Conservation (phyloP, 1,140 invertebrate species). For the Cyphomyrmex costatus region DNA sequence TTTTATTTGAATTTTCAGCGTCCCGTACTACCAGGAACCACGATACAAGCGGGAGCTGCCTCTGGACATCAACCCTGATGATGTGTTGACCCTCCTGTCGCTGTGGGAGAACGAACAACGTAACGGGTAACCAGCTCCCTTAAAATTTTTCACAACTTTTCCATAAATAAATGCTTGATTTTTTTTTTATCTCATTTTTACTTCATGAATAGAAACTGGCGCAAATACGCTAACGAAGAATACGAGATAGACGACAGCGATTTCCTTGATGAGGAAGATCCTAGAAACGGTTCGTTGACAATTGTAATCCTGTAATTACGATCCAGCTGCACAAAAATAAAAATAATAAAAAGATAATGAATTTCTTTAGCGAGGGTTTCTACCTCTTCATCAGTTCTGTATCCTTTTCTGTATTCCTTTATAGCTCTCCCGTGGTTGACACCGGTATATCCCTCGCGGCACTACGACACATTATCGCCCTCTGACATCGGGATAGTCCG, state of each 20-base stretch:
- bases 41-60: slow-evolving; percentile 83
- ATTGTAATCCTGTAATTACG: neutral
- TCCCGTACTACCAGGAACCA: slow-evolving; percentile 78
- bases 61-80: slow-evolving; percentile 83
- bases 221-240: slow-evolving; percentile 78
- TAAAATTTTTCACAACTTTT: neutral
- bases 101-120: slow-evolving; percentile 82
- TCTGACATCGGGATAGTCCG: slow-evolving; percentile 80
- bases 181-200: neutral
- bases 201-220: slow-evolving; percentile 76
- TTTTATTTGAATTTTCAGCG: slow-evolving; percentile 59
- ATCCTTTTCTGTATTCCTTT: neutral
- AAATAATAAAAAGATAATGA: slow-evolving; percentile 2
- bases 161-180: neutral
- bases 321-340: neutral
- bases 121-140: slow-evolving; percentile 69
- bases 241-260: slow-evolving; percentile 80
- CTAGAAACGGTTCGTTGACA: slow-evolving; percentile 69
- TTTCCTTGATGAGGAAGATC: slow-evolving; percentile 79
- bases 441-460: slow-evolving; percentile 73
- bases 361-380: neutral
- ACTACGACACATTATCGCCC: slow-evolving; percentile 75
- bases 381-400: neutral
- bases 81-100: slow-evolving; percentile 80
- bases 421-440: slow-evolving; percentile 77